Conservation (phyloP, 2,888 invertebrate species). For the Tetragonula carbonaria region DNA sequence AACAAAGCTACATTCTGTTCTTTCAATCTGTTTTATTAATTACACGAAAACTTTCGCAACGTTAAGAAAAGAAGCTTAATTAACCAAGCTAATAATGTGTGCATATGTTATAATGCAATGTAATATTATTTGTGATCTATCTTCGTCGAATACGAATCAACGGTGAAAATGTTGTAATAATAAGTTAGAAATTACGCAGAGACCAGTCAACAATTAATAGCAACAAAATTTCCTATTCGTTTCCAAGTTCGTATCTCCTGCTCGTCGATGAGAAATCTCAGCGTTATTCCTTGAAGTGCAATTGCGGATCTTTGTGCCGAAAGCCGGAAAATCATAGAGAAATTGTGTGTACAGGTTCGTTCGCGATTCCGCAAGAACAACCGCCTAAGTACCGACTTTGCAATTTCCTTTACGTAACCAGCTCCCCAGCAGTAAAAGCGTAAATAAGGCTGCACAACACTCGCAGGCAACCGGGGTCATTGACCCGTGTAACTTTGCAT, state of each 20-base stretch:
- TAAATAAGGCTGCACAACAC: conserved; percentile 11
- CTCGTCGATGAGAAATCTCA: conserved; percentile 2
- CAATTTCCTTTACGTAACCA: conserved; percentile 43
- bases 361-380: conserved; percentile 12
- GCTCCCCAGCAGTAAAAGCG: conserved; percentile 15
- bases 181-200: neutral
- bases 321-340: conserved; percentile 19
- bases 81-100: too few relatives aligned
- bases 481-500: conserved; percentile 13
- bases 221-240: neutral
- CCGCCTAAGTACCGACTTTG: neutral
- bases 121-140: too few relatives aligned
- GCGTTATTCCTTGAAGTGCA: neutral
- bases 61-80: too few relatives aligned
- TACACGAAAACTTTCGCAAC: too few relatives aligned
- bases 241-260: neutral
- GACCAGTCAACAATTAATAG: too few relatives aligned
- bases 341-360: conserved; percentile 29
- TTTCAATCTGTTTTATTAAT: too few relatives aligned
- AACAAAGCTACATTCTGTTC: too few relatives aligned
- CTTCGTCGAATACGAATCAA: neutral
- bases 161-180: too few relatives aligned
- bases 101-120: too few relatives aligned
- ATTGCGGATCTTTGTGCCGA: conserved; percentile 2
- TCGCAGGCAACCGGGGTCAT: conserved; percentile 6